Base-by-base conservation (phyloP, 2,113 vertebrate genomes). In the Zeus faber region DNA sequence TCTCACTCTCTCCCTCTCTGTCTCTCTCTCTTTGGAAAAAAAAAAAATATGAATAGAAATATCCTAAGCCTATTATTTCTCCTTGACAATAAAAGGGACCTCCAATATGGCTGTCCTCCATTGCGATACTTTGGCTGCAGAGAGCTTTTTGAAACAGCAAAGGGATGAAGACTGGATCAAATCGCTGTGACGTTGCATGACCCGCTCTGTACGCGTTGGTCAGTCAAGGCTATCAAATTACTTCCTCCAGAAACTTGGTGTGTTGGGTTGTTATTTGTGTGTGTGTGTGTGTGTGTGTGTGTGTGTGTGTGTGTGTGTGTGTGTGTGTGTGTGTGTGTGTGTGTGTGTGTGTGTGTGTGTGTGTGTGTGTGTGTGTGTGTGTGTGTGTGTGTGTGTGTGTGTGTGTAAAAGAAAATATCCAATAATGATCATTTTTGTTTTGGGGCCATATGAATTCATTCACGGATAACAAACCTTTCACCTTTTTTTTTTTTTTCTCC, bases 1-100 rank as follows among this genome's bases (percentile, higher is more conserved):
- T 53, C 72, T 70, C 69, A 71, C 46, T 55, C 58, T 66, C 3
- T 16, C 6, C 8, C 39, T 17, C 39, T 17, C n/a, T 41, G 3
- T 41, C 39, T 41, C 6, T 41, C 17, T 35, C 2, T 46, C 21
- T 46, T n/a, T 48, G 20, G 16, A n/a, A 24, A 17, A 2, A 9
- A 35, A 49, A 77, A 77, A 83, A 85, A 84, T 83, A 81, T 87
- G 84, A 88, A 89, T 81, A 85, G 80, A 85, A 73, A 68, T 64
- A 84, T 81, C 67, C 65, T 85, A 84, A 88, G 88, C 88, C 87
- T 88, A 86, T 88, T 89, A 87, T 87, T 85, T 82, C 67, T 84
- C 71, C 67, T 75, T 26, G 70, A 72, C 67, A 81, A 85, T 80
- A 70, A 83, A 81, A 71, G 53, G 65, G 79, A 85, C 72, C 72